Conservation (phyloP, 2,113 vertebrate species). For the Oncorhynchus keta region DNA sequence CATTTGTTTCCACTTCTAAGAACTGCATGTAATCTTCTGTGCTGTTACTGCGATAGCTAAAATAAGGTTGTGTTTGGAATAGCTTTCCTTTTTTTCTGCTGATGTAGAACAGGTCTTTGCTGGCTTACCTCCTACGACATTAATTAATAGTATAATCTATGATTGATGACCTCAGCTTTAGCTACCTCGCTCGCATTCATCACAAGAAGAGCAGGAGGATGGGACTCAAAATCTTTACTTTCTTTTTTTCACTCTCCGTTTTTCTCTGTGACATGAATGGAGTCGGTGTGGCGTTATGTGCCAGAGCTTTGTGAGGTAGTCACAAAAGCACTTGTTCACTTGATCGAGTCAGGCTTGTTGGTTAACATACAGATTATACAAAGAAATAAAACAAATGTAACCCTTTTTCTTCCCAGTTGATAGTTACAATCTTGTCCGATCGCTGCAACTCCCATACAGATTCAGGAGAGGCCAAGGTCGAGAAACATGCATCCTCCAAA, state of each 20-base stretch:
- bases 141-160: no score
- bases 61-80: conserved; percentile 7
- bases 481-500: no score
- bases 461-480: no score
- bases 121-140: no score
- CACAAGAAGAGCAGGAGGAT: conserved; percentile 56
- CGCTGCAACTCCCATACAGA: no score
- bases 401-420: no score
- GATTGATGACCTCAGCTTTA: not conserved
- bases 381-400: no score
- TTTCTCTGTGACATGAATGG: conserved; percentile 30
- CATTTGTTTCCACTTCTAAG: conserved; percentile 25
- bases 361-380: conserved; percentile 18
- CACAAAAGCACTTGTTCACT: conserved; percentile 21
- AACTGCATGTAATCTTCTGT: conserved; percentile 24
- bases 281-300: not conserved
- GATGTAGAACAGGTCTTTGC: no score
- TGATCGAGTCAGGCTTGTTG: conserved; percentile 16
- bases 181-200: conserved; percentile 69
- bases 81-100: conserved; percentile 54
- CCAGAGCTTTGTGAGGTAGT: conserved; percentile 27
- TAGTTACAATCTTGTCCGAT: no score
- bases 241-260: conserved; percentile 17
- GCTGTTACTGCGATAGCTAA: conserved; percentile 22
- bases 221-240: conserved; percentile 54